Conservation (phyloP, 2,113 vertebrate genomes). For the Dermatemys mawii region DNA sequence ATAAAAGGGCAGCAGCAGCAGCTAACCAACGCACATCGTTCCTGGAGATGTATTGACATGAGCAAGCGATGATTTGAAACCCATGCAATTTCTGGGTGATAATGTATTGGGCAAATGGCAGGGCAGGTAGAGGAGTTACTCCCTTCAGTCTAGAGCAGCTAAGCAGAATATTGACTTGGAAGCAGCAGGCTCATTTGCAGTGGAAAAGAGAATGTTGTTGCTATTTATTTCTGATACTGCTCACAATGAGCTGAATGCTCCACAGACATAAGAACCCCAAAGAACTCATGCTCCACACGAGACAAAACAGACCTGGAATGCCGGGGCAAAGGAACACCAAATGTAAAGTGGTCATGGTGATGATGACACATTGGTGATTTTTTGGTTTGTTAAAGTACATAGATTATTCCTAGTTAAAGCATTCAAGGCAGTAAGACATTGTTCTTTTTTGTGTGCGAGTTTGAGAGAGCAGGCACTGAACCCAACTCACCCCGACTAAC, state of each 20-base stretch:
- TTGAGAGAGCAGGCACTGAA: background rate
- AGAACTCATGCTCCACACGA: background rate
- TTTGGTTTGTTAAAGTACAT: background rate
- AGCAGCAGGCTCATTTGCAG: background rate
- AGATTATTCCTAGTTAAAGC: background rate
- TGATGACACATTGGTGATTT: background rate
- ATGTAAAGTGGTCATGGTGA: background rate
- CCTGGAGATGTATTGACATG: background rate
- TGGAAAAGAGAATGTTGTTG: background rate
- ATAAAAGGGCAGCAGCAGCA: background rate
- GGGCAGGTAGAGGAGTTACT: background rate
- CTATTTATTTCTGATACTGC: background rate
- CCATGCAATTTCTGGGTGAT: background rate
- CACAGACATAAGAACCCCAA: background rate
- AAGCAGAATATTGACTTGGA: background rate
- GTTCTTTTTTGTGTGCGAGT: fast-evolving
- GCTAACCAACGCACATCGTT: background rate
- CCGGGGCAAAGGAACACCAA: fast-evolving
- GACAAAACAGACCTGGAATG: background rate
- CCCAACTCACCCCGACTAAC: background rate
- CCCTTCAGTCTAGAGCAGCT: background rate
- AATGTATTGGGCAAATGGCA: background rate
- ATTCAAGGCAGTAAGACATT: background rate
- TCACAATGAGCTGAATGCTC: background rate
- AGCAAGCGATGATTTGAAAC: background rate